Conservation (phyloP, 1,140 invertebrate species). For the Lysiphlebus fabarum region DNA sequence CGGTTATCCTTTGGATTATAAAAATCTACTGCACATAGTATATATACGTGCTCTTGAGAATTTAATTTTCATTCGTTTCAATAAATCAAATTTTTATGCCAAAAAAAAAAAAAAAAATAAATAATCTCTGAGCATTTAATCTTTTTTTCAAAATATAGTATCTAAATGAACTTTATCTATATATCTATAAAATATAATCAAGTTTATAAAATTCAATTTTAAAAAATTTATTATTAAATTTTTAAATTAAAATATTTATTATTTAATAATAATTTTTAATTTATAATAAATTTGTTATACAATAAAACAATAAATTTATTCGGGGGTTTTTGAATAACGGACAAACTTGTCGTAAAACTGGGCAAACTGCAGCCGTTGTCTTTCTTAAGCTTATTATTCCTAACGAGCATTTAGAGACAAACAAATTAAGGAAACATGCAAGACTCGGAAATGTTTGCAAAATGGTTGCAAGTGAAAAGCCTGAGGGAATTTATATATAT, state of each 20-base stretch:
- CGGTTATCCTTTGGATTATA: slow-evolving; percentile 14
- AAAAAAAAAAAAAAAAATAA: no score
- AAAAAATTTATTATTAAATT: neutral
- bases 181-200: no score
- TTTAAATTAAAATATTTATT: neutral
- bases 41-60: no score
- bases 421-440: slow-evolving; percentile 5
- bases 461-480: slow-evolving; percentile 1
- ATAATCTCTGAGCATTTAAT: no score
- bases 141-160: no score
- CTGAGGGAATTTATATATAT: neutral
- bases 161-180: no score
- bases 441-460: neutral
- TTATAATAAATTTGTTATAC: neutral
- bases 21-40: no score
- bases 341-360: neutral
- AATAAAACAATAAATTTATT: no score
- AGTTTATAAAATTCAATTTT: neutral
- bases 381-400: neutral
- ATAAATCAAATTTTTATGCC: no score
- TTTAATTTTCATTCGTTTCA: no score
- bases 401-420: slow-evolving; percentile 10
- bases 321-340: neutral
- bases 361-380: neutral
- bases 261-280: neutral